Evolutionary conservation across 2,888 invertebrate species (phyloP).

Genomic region (Pyrrhosoma nymphula): DNA sequence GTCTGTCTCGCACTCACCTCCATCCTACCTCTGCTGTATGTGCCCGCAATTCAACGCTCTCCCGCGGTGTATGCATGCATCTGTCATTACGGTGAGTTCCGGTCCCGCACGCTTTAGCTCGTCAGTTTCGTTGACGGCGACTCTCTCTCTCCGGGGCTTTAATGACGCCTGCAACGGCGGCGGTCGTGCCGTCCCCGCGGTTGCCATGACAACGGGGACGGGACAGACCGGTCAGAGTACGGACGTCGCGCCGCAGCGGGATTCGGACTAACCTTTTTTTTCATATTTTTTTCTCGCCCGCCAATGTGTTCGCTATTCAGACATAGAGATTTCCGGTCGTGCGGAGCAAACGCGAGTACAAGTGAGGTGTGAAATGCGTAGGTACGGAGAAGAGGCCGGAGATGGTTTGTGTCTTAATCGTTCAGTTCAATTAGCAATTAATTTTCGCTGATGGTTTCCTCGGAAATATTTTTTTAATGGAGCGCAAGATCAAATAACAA

Average conservation of each 20-base stretch:
- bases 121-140: not conserved
- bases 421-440: not conserved
- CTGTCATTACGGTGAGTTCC: slow-evolving; percentile 25
- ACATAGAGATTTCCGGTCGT: not conserved
- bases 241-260: not conserved
- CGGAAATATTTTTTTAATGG: not conserved
- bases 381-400: not conserved
- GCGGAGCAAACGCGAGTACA: too few species aligned
- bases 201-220: slow-evolving; percentile 4
- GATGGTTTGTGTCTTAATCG: not conserved
- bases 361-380: not conserved
- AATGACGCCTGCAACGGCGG: not conserved
- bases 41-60: not conserved
- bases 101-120: not conserved
- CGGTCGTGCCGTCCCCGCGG: not conserved
- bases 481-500: too few species aligned
- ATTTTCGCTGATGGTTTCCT: too few species aligned
- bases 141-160: not conserved
- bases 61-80: not conserved
- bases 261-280: not conserved
- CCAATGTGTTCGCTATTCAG: not conserved
- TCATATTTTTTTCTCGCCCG: too few species aligned
- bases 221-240: not conserved
- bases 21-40: not conserved
- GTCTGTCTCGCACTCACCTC: not conserved